Conservation (phyloP, 23 tunicate species). For the Ciona savignyi region DNA sequence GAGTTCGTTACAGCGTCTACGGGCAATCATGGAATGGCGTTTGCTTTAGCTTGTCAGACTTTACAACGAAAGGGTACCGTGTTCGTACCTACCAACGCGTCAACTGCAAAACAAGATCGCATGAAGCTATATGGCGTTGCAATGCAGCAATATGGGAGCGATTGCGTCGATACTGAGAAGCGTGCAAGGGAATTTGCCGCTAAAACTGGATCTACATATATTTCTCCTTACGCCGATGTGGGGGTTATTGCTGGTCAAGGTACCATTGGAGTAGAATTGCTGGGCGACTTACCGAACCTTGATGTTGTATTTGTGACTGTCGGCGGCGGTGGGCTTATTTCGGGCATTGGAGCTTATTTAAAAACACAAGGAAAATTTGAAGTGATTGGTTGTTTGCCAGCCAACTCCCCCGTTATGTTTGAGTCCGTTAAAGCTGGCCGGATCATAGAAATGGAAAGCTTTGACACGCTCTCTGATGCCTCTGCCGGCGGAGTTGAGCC, state of each 20-base stretch:
- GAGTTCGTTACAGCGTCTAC: constrained; percentile 71
- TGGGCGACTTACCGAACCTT: constrained; percentile 37
- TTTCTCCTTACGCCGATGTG: constrained; percentile 88
- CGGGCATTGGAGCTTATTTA: constrained; percentile 67
- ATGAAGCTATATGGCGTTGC: constrained; percentile 35
- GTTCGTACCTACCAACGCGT: constrained; percentile 47
- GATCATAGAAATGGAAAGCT: constrained; percentile 54
- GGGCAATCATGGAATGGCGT: constrained; percentile 89
- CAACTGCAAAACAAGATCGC: constrained; percentile 32
- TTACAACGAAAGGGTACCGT: constrained; percentile 42
- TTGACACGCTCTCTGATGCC: constrained; percentile 85
- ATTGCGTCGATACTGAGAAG: constrained; percentile 70
- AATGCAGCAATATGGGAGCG: constrained; percentile 42
- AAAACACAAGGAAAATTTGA: constrained; percentile 22
- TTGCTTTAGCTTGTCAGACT: constrained; percentile 40
- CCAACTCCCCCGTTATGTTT: constrained; percentile 73
- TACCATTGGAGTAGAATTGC: constrained; percentile 68
- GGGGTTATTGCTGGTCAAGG: constrained; percentile 85
- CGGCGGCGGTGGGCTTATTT: constrained; percentile 92
- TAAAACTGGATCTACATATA: constrained; percentile 17
- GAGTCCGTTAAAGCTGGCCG: constrained; percentile 79
- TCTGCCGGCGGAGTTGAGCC: constrained; percentile 85
- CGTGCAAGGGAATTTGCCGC: constrained; percentile 49
- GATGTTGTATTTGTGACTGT: constrained; percentile 90
- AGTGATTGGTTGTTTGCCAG: constrained; percentile 79